Conservation (phyloP, 2,888 invertebrate species). For the Horisme vitalbata region DNA sequence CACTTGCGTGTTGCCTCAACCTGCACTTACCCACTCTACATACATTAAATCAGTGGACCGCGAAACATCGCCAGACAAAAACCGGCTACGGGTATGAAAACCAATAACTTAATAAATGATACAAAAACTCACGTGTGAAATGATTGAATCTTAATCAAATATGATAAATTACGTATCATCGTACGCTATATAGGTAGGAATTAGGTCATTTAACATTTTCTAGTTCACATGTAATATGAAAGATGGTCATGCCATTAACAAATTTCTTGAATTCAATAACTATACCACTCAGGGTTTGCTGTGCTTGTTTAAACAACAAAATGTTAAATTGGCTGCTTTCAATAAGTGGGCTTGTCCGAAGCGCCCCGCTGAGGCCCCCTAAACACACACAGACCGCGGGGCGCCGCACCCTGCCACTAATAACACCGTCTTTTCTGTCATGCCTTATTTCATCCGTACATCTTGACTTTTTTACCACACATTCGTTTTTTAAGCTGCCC, state of each 20-base stretch:
- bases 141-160: too few relatives aligned
- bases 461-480: conserved; percentile 71
- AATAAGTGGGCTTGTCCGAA: conserved; percentile 64
- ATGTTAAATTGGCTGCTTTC: conserved; percentile 75
- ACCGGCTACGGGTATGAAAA: too few relatives aligned
- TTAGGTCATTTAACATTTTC: not conserved
- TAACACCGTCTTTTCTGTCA: conserved; percentile 78
- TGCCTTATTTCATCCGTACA: conserved; percentile 73
- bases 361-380: conserved; percentile 65
- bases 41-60: conserved; percentile 39
- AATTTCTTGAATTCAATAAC: conserved; percentile 57
- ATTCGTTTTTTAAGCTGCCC: conserved; percentile 67
- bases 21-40: conserved; percentile 27
- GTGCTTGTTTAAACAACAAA: conserved; percentile 75
- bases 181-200: conserved; percentile 16
- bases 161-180: conserved; percentile 13
- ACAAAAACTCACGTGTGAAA: too few relatives aligned
- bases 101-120: too few relatives aligned
- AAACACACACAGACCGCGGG: conserved; percentile 82
- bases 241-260: conserved; percentile 17
- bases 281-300: conserved; percentile 47
- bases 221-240: conserved; percentile 3
- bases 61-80: conserved; percentile 38
- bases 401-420: conserved; percentile 74
- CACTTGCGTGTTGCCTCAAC: conserved; percentile 57